A percentile compares a stretch with the other conserved stretches of the same genome.
These are phyloP conservation scores for Pluvialis apricaria DNA, from an alignment of 2,113 vertebrate genomes.

Conservation along the genomic window DNA sequence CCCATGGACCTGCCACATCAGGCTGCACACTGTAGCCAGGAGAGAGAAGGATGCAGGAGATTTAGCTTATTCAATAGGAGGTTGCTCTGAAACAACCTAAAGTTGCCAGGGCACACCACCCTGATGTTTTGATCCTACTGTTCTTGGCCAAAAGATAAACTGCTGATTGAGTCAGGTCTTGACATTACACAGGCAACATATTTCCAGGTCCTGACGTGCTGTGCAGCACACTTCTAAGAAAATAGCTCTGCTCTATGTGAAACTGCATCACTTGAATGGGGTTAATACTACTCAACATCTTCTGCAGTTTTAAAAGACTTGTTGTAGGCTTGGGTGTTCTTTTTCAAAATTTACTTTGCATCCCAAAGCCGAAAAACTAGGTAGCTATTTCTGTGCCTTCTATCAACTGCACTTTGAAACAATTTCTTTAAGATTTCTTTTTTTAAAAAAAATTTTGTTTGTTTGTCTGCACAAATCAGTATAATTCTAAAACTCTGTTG, in stretches of 20 bases:
- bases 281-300: not conserved
- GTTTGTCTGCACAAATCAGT: not conserved
- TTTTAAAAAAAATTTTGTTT: not conserved
- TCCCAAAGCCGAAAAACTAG: not conserved
- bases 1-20: not conserved
- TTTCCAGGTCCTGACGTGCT: slow-evolving; percentile 60
- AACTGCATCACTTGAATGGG: not conserved
- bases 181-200: slow-evolving; percentile 47
- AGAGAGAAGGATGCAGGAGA: not conserved
- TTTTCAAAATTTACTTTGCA: not conserved
- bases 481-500: not conserved
- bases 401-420: not conserved
- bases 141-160: slow-evolving; percentile 40
- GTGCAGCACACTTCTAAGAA: slow-evolving; percentile 10
- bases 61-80: slow-evolving; percentile 29
- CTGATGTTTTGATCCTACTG: slow-evolving; percentile 13
- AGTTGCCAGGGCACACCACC: not conserved
- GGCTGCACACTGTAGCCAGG: not conserved
- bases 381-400: not conserved
- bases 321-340: not conserved
- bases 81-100: not conserved
- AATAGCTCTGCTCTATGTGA: not conserved
- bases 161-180: slow-evolving; percentile 26
- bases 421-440: not conserved
- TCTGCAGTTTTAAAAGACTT: not conserved